These are phyloP conservation scores for Siniperca chuatsi DNA, from an alignment of 2,113 vertebrate genomes.

Conservation along the genomic window DNA sequence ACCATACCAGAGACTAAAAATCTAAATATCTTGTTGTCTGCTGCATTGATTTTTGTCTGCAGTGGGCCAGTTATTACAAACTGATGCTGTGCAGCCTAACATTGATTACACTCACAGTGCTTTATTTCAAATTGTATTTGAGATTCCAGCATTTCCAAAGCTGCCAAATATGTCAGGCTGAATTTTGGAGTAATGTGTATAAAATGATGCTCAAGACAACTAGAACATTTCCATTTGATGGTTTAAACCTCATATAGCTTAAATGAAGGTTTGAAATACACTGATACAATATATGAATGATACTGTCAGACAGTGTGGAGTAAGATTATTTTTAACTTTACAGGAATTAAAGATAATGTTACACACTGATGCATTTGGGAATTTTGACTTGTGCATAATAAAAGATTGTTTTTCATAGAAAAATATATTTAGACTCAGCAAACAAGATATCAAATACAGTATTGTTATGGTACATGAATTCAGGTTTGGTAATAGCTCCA, in stretches of 20 bases:
- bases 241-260: not conserved
- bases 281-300: not conserved
- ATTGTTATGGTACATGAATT: not conserved
- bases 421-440: not conserved
- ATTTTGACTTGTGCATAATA: not conserved
- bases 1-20: not conserved
- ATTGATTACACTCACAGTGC: not conserved
- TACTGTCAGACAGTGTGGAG: not conserved
- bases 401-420: not conserved
- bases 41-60: not conserved
- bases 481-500: not conserved
- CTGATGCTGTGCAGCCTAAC: not conserved
- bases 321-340: not conserved
- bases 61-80: not conserved
- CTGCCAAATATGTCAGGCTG: not conserved
- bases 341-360: not conserved
- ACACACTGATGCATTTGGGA: not conserved
- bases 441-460: not conserved
- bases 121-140: no score
- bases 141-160: not conserved
- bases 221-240: not conserved
- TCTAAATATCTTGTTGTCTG: not conserved
- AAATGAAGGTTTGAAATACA: not conserved
- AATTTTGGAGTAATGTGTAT: not conserved
- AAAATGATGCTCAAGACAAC: not conserved